These are phyloP conservation scores for Drosophila pallidifrons DNA, from an alignment of 1,140 invertebrate species.

Conservation along the genomic window DNA sequence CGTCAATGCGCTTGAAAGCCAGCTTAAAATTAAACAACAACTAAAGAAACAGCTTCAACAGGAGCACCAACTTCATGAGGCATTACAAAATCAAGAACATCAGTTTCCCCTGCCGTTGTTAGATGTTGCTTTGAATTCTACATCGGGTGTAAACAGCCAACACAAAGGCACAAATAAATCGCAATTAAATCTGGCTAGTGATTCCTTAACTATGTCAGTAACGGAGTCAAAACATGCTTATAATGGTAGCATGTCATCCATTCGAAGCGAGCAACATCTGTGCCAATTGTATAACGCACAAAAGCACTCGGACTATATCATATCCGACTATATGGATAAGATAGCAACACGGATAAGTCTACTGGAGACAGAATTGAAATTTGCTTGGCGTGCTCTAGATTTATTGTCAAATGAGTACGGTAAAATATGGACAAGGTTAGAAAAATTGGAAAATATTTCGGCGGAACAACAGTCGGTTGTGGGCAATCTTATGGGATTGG, in stretches of 20 bases:
- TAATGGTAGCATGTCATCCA: constrained; percentile 66
- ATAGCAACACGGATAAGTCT: constrained; percentile 93
- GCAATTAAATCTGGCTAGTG: constrained; percentile 24
- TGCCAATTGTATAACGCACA: constrained; percentile 74
- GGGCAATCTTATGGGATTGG: constrained; percentile 93
- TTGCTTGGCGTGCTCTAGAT: constrained; percentile 96
- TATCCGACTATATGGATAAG: constrained; percentile 95
- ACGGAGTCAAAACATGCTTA: constrained; percentile 21
- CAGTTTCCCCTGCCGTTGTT: neutral
- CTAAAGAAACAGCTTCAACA: constrained; percentile 35
- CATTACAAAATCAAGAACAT: neutral
- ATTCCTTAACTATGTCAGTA: constrained; percentile 11
- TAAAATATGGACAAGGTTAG: constrained; percentile 96
- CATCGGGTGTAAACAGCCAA: neutral
- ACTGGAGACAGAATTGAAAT: constrained; percentile 95
- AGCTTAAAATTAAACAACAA: constrained; percentile 68
- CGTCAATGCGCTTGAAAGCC: constrained; percentile 55
- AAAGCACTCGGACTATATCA: constrained; percentile 88
- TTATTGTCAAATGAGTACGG: constrained; percentile 96
- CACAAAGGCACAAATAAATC: constrained; percentile 17
- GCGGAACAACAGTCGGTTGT: constrained; percentile 97
- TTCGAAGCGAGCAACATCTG: constrained; percentile 76
- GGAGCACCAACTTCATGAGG: constrained; percentile 24
- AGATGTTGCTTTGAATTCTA: neutral
- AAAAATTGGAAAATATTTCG: constrained; percentile 95